Conservation (phyloP, 1,140 invertebrate species). For the Drosophila ananassae region DNA sequence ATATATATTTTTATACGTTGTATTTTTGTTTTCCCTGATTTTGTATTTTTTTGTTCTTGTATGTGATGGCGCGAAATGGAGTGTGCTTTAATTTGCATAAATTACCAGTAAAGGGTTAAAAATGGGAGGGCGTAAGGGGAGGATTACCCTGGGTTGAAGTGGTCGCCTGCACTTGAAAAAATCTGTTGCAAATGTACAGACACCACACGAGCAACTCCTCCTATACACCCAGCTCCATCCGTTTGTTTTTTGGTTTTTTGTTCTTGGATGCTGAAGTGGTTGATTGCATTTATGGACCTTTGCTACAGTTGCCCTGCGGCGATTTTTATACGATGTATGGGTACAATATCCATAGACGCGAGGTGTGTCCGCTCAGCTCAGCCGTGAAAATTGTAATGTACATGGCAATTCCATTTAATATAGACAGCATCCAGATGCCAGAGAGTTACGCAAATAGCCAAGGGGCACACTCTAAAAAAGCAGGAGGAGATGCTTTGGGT, state of each 20-base stretch:
- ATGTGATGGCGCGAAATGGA: constrained; percentile 77
- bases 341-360: constrained; percentile 14
- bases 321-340: constrained; percentile 9
- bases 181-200: constrained; percentile 73
- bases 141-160: constrained; percentile 61
- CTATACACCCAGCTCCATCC: constrained; percentile 21
- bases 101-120: constrained; percentile 66
- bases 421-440: constrained; percentile 52
- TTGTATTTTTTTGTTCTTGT: constrained; percentile 3
- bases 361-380: constrained; percentile 77
- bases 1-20: constrained; percentile 24
- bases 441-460: constrained; percentile 77
- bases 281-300: constrained; percentile 72
- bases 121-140: constrained; percentile 27
- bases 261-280: constrained; percentile 61
- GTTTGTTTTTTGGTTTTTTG: constrained; percentile 38
- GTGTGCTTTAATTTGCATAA: constrained; percentile 81
- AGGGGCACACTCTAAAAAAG: constrained; percentile 33
- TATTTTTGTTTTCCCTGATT: constrained; percentile 28
- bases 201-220: constrained; percentile 53
- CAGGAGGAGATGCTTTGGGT: constrained; percentile 34
- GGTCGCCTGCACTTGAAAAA: constrained; percentile 65
- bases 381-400: constrained; percentile 76
- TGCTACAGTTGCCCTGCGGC: constrained; percentile 52
- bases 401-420: constrained; percentile 75